Base-by-base conservation (phyloP, 2,113 vertebrate species). In the Calidris pygmaea region DNA sequence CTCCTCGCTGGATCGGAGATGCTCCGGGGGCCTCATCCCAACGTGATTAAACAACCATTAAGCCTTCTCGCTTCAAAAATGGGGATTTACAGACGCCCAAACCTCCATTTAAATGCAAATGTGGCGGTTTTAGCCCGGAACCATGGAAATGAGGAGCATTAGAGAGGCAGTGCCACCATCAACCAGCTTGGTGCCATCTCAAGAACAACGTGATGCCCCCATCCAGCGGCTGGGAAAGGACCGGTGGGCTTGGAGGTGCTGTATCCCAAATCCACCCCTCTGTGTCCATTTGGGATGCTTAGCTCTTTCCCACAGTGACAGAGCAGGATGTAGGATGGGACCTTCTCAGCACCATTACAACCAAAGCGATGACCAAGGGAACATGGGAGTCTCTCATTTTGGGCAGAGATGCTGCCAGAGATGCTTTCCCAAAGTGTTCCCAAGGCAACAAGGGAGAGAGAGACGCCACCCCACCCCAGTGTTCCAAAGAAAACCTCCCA, bases 41-140 rank as follows among this genome's bases (percentile, higher is more conserved):
- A 97, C 22, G 21, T 50, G 96, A 98, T 98, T 98, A 98, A 98
- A 97, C 93, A 95, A 81, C 97, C 97, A 89, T 97, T 95, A 95
- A 93, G 77, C 86, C 93, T 94, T 77, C 16, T 84, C 3, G 3
- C 92, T 68, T 59, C 55, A 96, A 89, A 98, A 98, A 97, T 67
- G 83, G 94, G 98, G 97, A 96, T 97, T 98, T 98, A 97, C 97
- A 96, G 96, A 95, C 55, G 89, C 96, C 94, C 94, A 92, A 95
- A 96, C 70, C 97, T 97, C 96, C 94, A 98, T 98, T 98, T 97
- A 98, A 98, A 98, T 98, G 98, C 97, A 98, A 98, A 98, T 98
- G 91, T 6, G 74, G 70, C 2, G 1, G n/a, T 90, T 95, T 92
- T 91, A 27, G 62, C 94, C 94, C 0, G 29, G 96, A 97, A 95